Base-by-base conservation (phyloP, 2,113 vertebrate genomes). In the Toxotes jaculatrix region DNA sequence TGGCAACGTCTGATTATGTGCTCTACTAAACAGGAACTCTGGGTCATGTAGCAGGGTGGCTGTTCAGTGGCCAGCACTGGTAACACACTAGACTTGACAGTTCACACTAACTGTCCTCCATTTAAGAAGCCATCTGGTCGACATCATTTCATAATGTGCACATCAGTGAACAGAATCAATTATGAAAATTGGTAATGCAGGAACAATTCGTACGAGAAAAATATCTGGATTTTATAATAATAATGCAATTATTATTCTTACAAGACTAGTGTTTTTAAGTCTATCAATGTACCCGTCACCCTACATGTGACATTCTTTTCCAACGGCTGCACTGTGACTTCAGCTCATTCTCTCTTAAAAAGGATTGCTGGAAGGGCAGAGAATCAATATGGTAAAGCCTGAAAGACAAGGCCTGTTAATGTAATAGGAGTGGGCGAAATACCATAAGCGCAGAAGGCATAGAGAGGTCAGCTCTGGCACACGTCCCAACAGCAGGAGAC, bases 1-100 rank as follows among this genome's bases (percentile, higher is more conserved):
- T 95, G 94, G 93, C 94, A 79, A 79, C 86, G 88, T 92, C 92
- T 94, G 92, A 95, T 95, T 95, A 94, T 87, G 92, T 94, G 94
- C 95, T 95, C 93, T 94, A 95, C 93, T 95, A 94, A 94, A 91
- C 93, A 94, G 90, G 87, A 92, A 89, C 92, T 91, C 88, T 89
- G 89, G 85, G 85, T 93, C 90, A 82, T 90, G 87, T 80, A 90
- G 92, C 89, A 83, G 91, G 89, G 92, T 93, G 93, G 92, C 84
- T 82, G 77, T 79, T 90, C 67, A 86, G 91, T 91, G 87, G 87
- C 88, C 75, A 80, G 68, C 78, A n/a, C 79, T 88, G 83, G 84
- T 89, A 89, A 87, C 57, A 87, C 77, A 91, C 49, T 32, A 76
- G 74, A 84, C 85, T 86, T 63, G 63, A 75, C 82, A 60, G 77